Evolutionary conservation across 2,113 vertebrate genomes (phyloP).

Genomic region (Eurystomus gularis): DNA sequence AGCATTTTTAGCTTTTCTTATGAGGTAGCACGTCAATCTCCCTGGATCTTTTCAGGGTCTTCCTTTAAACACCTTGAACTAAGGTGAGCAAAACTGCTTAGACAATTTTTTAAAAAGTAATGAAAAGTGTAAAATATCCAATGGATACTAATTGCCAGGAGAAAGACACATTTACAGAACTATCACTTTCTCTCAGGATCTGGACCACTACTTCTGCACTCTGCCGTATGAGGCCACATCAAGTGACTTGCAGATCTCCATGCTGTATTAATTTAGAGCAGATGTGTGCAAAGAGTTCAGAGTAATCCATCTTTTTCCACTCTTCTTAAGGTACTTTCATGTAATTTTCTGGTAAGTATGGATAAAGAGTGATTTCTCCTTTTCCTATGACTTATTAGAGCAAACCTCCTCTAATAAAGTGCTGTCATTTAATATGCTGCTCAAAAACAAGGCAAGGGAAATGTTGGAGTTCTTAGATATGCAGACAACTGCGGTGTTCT

Average conservation of each 20-base stretch:
- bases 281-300: background rate
- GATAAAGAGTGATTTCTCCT: background rate
- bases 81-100: background rate
- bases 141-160: background rate
- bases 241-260: background rate
- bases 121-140: background rate
- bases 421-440: background rate
- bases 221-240: background rate
- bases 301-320: background rate
- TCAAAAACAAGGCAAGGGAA: background rate
- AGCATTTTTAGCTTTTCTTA: background rate
- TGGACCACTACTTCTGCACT: background rate
- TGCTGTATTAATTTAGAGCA: background rate
- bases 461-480: background rate
- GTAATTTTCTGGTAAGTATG: background rate
- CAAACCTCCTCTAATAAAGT: background rate
- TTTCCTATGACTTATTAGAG: background rate
- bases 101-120: background rate
- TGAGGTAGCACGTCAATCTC: background rate
- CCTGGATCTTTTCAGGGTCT: background rate
- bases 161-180: background rate
- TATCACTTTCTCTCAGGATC: background rate
- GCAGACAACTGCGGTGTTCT: background rate
- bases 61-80: background rate
- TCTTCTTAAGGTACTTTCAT: background rate